Base-by-base conservation (phyloP, 2,113 vertebrate genomes). In the Caracal caracal region DNA sequence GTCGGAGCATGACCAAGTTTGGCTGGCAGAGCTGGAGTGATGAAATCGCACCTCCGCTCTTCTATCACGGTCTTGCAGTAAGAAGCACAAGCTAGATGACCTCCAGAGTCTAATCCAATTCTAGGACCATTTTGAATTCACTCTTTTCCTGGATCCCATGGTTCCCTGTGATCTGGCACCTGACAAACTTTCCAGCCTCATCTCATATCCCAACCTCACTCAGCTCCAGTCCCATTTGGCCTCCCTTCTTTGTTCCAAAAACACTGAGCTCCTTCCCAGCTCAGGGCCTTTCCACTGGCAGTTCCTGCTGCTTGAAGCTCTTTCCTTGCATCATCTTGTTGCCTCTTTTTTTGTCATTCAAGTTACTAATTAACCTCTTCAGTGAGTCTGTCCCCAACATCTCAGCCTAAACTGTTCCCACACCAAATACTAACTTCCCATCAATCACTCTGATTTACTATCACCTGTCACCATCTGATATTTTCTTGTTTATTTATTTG, bases 401-500 rank as follows among this genome's bases (percentile, higher is more conserved):
- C 37, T 91, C 65, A 43, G 35, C 35, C 13, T 35, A 40, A 89
- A 33, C 40, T 51, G 2, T 28, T 86, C 47, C 17, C 40, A 22
- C 1, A 20, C 5, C 43, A 6, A 75, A 19, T 9, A 87, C n/a
- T 33, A 82, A 65, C 51, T 85, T 24, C 85, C 70, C 33, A 47
- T 68, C 49, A 47, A 30, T 73, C 40, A 47, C 8, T 6, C 10
- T 71, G 5, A 37, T 84, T 88, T 43, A n/a, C 51, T 61, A 53
- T 88, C 61, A 53, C 51, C 43, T 79, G 78, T 9, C 47, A 73
- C 47, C 68, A 79, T 65, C 88, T 73, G 37, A 30, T 79, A 37
- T 78, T 35, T 68, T 78, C 28, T 90, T 73, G 8, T 70, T 70
- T 61, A 7, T 76, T 37, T 93, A 19, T 87, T 61, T 95, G 37